phyloP scores from a whole-genome alignment of 2,797 vertebrate species.

The Echiichthys vipera region DNA sequence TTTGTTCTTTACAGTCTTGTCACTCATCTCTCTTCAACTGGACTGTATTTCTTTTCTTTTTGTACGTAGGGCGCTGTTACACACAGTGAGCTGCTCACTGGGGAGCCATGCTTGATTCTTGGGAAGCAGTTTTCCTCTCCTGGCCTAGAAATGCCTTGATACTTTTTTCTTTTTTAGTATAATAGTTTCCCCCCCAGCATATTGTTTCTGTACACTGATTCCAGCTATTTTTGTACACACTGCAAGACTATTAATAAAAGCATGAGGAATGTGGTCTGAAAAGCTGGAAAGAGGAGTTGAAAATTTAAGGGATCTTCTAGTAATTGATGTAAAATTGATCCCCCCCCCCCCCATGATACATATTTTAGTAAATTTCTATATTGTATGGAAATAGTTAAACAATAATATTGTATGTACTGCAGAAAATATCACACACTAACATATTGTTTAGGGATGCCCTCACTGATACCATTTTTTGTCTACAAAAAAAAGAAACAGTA shows the following conservation, averaged over 20 bases:
- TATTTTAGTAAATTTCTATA: conserved; percentile 4
- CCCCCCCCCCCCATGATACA: not conserved
- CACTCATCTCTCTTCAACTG: conserved; percentile 52
- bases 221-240: conserved; percentile 66
- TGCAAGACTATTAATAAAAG: conserved; percentile 67
- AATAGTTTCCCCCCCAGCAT: conserved; percentile 53
- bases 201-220: conserved; percentile 66
- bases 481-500: not conserved
- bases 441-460: not conserved
- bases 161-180: conserved; percentile 60
- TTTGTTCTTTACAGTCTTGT: conserved; percentile 50
- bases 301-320: conserved; percentile 28
- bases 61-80: not conserved
- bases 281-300: conserved; percentile 35
- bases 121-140: conserved; percentile 60
- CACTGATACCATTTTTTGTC: not conserved
- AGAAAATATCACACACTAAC: not conserved
- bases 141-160: conserved; percentile 73
- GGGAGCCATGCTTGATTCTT: conserved; percentile 58
- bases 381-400: not conserved
- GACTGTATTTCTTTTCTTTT: conserved; percentile 33
- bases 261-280: conserved; percentile 43
- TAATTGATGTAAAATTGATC: conserved; percentile 29
- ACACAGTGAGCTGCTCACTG: conserved; percentile 45
- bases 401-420: not conserved